Conservation (phyloP, 2,113 vertebrate genomes). For the Dermatemys mawii region DNA sequence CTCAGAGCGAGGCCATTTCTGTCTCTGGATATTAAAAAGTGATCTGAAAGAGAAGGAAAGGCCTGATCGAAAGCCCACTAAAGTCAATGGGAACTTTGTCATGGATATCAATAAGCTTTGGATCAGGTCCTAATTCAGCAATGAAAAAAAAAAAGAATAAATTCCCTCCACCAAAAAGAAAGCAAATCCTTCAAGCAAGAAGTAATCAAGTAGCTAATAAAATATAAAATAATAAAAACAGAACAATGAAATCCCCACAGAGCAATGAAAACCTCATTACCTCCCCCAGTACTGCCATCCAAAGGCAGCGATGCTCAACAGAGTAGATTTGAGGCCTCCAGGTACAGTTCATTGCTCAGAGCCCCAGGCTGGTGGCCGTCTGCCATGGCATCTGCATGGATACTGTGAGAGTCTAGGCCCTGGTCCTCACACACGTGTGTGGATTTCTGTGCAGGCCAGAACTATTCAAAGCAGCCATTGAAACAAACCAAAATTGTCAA, state of each 20-base stretch:
- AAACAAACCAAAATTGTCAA: constrained; percentile 18
- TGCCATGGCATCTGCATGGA: background rate
- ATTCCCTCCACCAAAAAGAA: background rate
- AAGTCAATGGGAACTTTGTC: background rate
- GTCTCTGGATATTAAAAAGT: constrained; percentile 9
- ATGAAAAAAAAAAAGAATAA: constrained; percentile 38
- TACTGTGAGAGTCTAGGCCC: background rate
- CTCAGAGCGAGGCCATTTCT: background rate
- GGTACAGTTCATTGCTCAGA: background rate
- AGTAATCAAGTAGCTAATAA: background rate
- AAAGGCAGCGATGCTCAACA: background rate
- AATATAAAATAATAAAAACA: background rate
- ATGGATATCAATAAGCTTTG: accelerated
- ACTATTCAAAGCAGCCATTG: background rate
- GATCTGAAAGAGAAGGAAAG: background rate
- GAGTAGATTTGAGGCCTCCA: background rate
- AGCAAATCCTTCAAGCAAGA: background rate
- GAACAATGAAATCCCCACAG: background rate
- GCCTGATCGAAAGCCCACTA: background rate
- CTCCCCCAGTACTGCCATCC: accelerated
- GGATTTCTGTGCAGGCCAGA: background rate
- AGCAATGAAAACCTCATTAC: background rate
- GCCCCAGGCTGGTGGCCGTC: background rate
- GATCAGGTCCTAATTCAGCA: background rate
- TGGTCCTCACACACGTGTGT: background rate